Conservation (phyloP, 2,113 vertebrate genomes). For the Pantherophis guttatus region DNA sequence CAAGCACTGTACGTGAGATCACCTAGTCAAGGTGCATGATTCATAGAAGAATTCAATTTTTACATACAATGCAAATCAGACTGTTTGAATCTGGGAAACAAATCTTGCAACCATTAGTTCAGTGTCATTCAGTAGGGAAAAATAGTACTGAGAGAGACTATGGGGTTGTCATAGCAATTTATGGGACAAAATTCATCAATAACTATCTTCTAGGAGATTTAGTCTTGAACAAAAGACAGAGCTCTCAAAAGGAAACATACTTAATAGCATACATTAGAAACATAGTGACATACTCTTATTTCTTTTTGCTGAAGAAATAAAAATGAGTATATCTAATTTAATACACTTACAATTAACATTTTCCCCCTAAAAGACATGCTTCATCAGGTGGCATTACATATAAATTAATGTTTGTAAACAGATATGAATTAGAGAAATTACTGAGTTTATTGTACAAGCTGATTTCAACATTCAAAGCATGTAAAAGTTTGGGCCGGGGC, state of each 20-base stretch:
- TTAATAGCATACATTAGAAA: not conserved
- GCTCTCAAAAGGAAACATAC: not conserved
- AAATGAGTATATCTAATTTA: not conserved
- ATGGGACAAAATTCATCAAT: not conserved
- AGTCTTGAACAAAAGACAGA: not conserved
- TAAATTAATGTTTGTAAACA: not conserved
- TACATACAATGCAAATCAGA: not conserved
- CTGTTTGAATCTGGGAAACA: not conserved
- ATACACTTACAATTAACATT: not conserved
- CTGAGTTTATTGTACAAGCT: not conserved
- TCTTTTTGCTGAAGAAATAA: not conserved
- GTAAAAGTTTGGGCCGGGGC: not conserved
- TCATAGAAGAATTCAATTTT: not conserved
- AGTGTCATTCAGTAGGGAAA: not conserved
- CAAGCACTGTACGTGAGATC: not conserved
- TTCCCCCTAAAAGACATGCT: not conserved
- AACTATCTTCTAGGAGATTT: not conserved
- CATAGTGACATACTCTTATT: not conserved
- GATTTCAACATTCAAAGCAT: not conserved
- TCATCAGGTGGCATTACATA: not conserved
- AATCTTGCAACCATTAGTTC: not conserved
- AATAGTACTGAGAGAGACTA: not conserved
- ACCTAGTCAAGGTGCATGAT: not conserved
- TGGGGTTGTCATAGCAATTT: not conserved
- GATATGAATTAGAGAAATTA: not conserved